phyloP scores from a whole-genome alignment of 2,797 vertebrate genomes.

The Hyperoplus lanceolatus region DNA sequence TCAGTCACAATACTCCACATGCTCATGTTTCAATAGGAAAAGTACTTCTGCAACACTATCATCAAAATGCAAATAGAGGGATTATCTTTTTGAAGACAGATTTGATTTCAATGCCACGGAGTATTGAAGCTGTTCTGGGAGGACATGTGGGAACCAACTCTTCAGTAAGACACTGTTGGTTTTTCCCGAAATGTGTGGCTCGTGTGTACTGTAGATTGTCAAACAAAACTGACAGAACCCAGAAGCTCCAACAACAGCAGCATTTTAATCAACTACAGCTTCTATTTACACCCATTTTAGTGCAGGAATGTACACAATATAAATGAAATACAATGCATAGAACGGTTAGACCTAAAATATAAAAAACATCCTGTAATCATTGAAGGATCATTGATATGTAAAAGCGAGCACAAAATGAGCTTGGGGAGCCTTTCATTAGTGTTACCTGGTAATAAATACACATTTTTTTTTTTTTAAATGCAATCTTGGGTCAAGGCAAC shows the following conservation, averaged over 20 bases:
- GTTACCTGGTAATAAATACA: conserved; percentile 56
- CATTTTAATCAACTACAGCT: conserved; percentile 56
- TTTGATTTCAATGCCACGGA: too few species aligned
- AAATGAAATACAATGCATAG: conserved; percentile 64
- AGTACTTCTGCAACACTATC: too few species aligned
- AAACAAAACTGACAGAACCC: conserved; percentile 33
- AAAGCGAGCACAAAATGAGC: conserved; percentile 33
- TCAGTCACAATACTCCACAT: too few species aligned
- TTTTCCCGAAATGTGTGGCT: too few species aligned
- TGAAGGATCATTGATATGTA: conserved; percentile 58
- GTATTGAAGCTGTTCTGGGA: too few species aligned
- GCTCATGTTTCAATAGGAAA: too few species aligned
- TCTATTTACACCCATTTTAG: conserved; percentile 55
- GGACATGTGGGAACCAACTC: too few species aligned
- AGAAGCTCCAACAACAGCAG: conserved; percentile 36
- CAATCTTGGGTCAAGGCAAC: conserved; percentile 24
- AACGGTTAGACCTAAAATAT: conserved; percentile 60
- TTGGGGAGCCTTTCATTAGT: conserved; percentile 51
- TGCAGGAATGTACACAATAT: conserved; percentile 50
- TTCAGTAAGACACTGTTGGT: too few species aligned
- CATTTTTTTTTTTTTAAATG: conserved; percentile 22
- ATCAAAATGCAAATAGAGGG: too few species aligned
- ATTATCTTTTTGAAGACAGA: too few species aligned
- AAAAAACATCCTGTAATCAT: conserved; percentile 63
- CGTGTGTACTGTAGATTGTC: background rate